These are phyloP conservation scores for Nomada ferruginata DNA, from an alignment of 2,888 invertebrate species.

Conservation along the genomic window DNA sequence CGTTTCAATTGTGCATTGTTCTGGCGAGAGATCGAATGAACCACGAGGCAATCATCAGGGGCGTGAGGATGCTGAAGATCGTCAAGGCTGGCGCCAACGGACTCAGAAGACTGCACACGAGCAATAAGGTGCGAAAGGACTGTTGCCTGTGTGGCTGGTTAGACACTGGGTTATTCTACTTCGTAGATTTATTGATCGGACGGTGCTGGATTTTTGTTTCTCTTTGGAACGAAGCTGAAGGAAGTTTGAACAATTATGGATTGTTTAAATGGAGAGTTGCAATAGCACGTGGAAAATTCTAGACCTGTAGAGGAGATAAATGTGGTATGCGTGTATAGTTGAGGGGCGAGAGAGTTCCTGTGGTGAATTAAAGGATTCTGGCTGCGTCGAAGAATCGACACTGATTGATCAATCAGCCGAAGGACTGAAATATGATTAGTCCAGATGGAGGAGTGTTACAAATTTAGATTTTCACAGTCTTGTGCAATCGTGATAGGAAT, in stretches of 20 bases:
- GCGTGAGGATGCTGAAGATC: conserved; percentile 70
- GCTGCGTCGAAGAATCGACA: background rate
- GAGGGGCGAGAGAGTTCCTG: background rate
- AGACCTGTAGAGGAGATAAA: too few species aligned
- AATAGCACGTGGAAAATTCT: too few species aligned
- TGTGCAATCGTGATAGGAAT: too few species aligned
- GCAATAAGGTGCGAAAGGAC: conserved; percentile 68
- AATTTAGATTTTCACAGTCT: too few species aligned
- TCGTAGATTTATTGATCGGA: conserved; percentile 8
- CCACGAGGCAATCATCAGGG: conserved; percentile 24
- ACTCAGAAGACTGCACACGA: conserved; percentile 73
- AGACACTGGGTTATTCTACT: background rate
- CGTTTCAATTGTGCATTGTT: background rate
- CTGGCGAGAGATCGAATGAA: conserved; percentile 7
- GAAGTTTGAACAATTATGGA: background rate
- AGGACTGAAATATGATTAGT: background rate
- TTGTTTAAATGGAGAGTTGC: too few species aligned
- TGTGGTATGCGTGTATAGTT: background rate
- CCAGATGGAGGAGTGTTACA: too few species aligned
- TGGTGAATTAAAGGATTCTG: background rate
- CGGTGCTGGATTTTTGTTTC: background rate
- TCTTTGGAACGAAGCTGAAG: background rate
- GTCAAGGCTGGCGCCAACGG: conserved; percentile 66
- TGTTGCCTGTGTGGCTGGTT: too few species aligned
- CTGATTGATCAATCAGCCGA: conserved; percentile 12